phyloP scores from a whole-genome alignment of 2,113 vertebrate species.

The Chloropsis hardwickii region DNA sequence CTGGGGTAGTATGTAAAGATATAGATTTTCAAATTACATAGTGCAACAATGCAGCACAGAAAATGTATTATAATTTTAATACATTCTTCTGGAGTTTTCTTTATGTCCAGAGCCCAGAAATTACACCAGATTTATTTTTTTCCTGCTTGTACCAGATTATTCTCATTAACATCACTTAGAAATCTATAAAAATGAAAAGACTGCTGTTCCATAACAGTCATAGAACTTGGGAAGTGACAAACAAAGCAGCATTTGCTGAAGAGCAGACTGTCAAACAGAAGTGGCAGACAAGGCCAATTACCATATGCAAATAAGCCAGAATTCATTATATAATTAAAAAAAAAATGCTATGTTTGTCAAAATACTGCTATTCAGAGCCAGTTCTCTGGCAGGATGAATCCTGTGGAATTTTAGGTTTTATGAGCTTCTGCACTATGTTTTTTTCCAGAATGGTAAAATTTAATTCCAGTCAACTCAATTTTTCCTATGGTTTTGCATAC shows the following conservation, averaged over 20 bases:
- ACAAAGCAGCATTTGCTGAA: constrained; percentile 9
- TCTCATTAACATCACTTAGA: constrained; percentile 20
- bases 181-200: constrained; percentile 24
- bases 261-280: constrained; percentile 23
- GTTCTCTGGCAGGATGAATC: not conserved
- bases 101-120: not conserved
- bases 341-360: not conserved
- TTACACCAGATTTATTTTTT: not conserved
- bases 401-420: not conserved
- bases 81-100: not conserved
- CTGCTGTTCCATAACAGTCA: not conserved
- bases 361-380: not conserved
- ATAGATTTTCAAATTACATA: not conserved
- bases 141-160: not conserved
- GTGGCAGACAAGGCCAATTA: constrained; percentile 54
- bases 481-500: not conserved
- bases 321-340: not conserved
- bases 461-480: not conserved
- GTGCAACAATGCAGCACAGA: not conserved
- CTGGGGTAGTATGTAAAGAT: not conserved
- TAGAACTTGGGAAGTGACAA: not conserved
- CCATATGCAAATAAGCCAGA: not conserved
- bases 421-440: not conserved
- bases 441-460: not conserved
- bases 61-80: not conserved